Percentiles rank a stretch among this genome's conserved stretches.
These are phyloP conservation scores for Coremacera marginata DNA, from an alignment of 2,888 invertebrate genomes.

Conservation along the genomic window DNA sequence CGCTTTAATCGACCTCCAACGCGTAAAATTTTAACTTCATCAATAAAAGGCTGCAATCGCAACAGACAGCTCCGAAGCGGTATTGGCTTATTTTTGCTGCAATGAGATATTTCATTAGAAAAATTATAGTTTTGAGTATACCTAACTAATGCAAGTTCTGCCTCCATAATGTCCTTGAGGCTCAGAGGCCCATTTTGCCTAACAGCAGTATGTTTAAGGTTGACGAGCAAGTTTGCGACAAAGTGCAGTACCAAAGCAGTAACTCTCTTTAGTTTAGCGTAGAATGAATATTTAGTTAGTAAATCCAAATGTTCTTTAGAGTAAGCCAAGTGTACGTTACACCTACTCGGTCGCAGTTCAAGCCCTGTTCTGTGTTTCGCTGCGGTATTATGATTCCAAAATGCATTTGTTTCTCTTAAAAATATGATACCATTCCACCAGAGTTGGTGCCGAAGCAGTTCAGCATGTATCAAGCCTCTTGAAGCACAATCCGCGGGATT, in stretches of 20 bases:
- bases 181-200: background rate
- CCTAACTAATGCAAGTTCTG: background rate
- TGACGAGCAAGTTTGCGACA: background rate
- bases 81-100: conserved; percentile 8
- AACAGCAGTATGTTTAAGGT: background rate
- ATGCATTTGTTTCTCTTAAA: background rate
- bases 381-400: conserved; percentile 5
- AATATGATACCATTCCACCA: conserved; percentile 20
- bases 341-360: background rate
- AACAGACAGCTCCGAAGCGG: conserved; percentile 7
- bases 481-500: conserved; percentile 32
- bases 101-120: conserved; percentile 14
- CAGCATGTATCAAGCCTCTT: conserved; percentile 7
- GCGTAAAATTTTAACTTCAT: background rate
- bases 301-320: background rate
- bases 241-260: background rate
- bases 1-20: background rate
- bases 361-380: conserved; percentile 3
- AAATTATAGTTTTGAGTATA: background rate
- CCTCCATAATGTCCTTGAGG: background rate
- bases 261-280: background rate
- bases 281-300: conserved; percentile 10
- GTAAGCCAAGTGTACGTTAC: background rate
- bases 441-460: conserved; percentile 8
- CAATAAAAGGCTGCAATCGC: conserved; percentile 17